Percentiles rank a stretch among this genome's conserved stretches.
Evolutionary conservation across 2,113 vertebrate species (phyloP).

Genomic region (Cyprinodon brontotheroides): DNA sequence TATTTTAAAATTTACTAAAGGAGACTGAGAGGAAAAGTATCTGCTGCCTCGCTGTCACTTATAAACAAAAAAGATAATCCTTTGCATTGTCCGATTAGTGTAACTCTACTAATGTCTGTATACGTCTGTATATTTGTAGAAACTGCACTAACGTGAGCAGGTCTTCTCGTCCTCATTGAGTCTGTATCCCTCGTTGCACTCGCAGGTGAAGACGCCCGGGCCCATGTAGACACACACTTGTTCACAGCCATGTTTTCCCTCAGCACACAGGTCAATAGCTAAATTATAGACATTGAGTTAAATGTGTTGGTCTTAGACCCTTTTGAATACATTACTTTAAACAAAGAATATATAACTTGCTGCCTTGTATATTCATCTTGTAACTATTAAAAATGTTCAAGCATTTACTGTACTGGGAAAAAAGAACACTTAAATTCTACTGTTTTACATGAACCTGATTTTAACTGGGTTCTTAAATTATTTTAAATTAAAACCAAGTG

Average conservation of each 20-base stretch:
- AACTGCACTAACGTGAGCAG: slow-evolving; percentile 73
- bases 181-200: slow-evolving; percentile 77
- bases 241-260: slow-evolving; percentile 2
- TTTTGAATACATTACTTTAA: fast-evolving
- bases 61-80: neutral
- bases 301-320: slow-evolving; percentile 6
- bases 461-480: no score
- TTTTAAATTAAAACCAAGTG: no score
- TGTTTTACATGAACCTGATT: no score
- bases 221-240: slow-evolving; percentile 9
- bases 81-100: neutral
- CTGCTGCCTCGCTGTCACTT: neutral
- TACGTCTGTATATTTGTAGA: neutral
- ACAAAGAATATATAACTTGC: neutral
- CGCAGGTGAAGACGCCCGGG: slow-evolving; percentile 5
- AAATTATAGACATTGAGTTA: slow-evolving; percentile 42
- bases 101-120: neutral
- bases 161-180: slow-evolving; percentile 87
- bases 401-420: no score
- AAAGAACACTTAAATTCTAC: no score
- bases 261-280: slow-evolving; percentile 76
- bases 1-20: neutral
- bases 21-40: neutral
- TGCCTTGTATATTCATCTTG: neutral
- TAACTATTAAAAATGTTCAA: neutral